Conservation (phyloP, 2,113 vertebrate species). For the Alethe diademata region DNA sequence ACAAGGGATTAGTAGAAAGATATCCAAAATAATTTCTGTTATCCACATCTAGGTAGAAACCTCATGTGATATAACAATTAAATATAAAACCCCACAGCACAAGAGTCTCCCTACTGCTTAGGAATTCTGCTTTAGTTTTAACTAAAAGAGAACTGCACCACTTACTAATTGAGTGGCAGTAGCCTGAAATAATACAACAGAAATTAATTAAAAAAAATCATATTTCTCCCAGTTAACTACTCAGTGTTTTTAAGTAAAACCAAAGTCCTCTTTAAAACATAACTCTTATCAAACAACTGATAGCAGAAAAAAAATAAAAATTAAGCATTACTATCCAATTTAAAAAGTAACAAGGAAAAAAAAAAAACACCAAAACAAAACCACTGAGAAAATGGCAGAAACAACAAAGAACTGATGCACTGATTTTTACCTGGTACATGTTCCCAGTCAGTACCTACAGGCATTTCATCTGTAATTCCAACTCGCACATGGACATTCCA, state of each 20-base stretch:
- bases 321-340: not conserved
- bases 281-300: not conserved
- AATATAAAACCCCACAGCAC: not conserved
- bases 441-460: slow-evolving; percentile 94
- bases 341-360: not conserved
- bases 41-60: not conserved
- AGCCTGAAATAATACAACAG: not conserved
- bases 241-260: not conserved
- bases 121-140: not conserved
- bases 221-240: not conserved
- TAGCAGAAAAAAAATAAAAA: not conserved
- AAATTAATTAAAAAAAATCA: not conserved
- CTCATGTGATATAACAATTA: not conserved
- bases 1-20: not conserved
- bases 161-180: not conserved
- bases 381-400: not conserved
- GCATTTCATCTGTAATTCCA: slow-evolving; percentile 94
- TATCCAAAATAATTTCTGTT: not conserved
- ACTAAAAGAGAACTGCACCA: not conserved
- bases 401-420: not conserved
- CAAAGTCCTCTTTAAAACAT: not conserved
- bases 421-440: slow-evolving; percentile 86
- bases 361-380: not conserved
- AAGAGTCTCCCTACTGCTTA: not conserved
- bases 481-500: slow-evolving; percentile 86